Conservation (phyloP, 2,797 vertebrate species). For the Gallinago solitaria region DNA sequence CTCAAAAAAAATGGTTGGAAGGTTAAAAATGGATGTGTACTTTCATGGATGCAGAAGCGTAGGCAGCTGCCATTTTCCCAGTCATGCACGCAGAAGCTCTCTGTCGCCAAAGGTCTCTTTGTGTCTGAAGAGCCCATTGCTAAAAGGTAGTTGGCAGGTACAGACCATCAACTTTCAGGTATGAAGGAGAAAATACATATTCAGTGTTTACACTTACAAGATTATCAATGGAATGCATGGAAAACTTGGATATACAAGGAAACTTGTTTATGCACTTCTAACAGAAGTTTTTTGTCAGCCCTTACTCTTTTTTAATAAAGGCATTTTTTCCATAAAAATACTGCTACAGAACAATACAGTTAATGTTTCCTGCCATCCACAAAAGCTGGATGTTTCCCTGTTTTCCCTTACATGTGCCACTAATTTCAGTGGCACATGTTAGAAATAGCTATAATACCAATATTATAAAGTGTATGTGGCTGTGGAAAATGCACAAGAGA, state of each 20-base stretch:
- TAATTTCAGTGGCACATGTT: neutral
- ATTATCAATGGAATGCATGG: constrained; percentile 85
- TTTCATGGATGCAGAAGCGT: neutral
- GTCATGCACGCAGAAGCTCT: neutral
- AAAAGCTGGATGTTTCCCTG: neutral
- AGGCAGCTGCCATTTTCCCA: neutral
- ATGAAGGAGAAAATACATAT: neutral
- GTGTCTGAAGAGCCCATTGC: neutral
- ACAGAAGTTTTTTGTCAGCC: neutral
- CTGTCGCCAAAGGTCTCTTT: neutral
- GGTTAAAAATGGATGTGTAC: neutral
- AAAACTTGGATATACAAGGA: constrained; percentile 82
- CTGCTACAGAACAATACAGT: neutral
- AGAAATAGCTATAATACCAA: neutral
- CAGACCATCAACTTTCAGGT: neutral
- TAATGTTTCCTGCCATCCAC: neutral
- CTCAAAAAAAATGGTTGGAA: neutral
- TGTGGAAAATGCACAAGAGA: neutral
- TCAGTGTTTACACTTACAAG: constrained; percentile 71
- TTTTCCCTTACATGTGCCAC: neutral
- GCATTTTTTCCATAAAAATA: neutral
- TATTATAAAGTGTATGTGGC: neutral
- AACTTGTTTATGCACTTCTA: constrained; percentile 77
- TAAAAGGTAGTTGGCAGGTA: neutral
- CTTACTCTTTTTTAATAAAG: neutral